Evolutionary conservation across 2,888 invertebrate genomes (phyloP), one percentile per base, ranked within the genome.

Genomic region (Fissipunctia ypsillon): DNA sequence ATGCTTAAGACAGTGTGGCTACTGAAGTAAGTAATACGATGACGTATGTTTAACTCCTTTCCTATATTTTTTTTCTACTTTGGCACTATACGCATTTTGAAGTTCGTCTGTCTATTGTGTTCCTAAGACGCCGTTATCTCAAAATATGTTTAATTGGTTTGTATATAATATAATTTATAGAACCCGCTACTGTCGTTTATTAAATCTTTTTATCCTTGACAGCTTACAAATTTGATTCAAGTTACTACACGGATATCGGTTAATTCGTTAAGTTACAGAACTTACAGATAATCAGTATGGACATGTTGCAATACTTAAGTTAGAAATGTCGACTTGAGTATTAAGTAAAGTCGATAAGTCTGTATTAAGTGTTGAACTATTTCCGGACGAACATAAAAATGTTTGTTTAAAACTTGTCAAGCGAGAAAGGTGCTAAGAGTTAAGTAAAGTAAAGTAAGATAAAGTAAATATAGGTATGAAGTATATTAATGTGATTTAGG

Each of bases 331-430:
- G 48, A 76, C 59, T 28, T 74, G 16, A 71, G 65, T 71, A 83
- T 83, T 61, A 68, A 81, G 80, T 67, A 61, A 70, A 84, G 69
- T 69, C 71, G 69, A 69, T 84, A 84, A 76, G 71, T 84, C 69
- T 28, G 69, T 67, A 80, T 68, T 60, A 76, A 64, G 67, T 71
- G 65, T 60, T 54, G 54, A 50, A 66, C 69, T 71, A 83, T 73
- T 73, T 83, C 61, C 50, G 59, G 16, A 68, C 45, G 65, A 54
- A 68, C 52, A 57, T 65, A 59, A 67, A 73, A 68, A 76, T 76
- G 73, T 81, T 84, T 84, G 54, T 57, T 67, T 61, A 73, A 52
- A 69, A 68, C 73, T 65, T 61, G 76, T 73, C 59, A 65, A 73
- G 59, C 57, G 25, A 73, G 69, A 76, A 69, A 68, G 57, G 81